Conservation (phyloP, 2,113 vertebrate genomes). For the Channa argus region DNA sequence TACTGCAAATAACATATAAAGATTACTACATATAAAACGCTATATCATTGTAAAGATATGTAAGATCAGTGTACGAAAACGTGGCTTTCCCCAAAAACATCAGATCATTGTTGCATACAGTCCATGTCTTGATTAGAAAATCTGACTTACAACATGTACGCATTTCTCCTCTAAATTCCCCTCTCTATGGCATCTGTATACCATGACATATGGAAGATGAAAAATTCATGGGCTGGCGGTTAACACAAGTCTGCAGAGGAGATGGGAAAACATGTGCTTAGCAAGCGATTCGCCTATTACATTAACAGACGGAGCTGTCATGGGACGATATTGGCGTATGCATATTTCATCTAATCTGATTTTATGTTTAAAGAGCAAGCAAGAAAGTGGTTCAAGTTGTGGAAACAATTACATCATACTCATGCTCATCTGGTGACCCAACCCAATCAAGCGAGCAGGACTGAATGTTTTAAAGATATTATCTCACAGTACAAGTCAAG, state of each 20-base stretch:
- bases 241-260: conserved; percentile 76
- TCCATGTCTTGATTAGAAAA: conserved; percentile 58
- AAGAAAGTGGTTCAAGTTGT: conserved; percentile 75
- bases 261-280: conserved; percentile 73
- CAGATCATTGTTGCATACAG: conserved; percentile 30
- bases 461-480: conserved; percentile 55
- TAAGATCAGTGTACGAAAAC: background rate
- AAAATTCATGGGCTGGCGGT: conserved; percentile 76
- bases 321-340: conserved; percentile 63
- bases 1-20: background rate
- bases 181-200: conserved; percentile 59
- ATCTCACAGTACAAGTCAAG: conserved; percentile 30
- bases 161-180: conserved; percentile 67
- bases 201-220: conserved; percentile 76
- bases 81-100: background rate
- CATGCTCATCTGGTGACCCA: conserved; percentile 57
- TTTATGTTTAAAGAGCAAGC: conserved; percentile 71
- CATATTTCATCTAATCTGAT: conserved; percentile 78
- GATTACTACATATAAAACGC: too few relatives aligned
- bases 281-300: conserved; percentile 75
- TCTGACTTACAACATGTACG: conserved; percentile 47
- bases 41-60: background rate
- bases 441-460: conserved; percentile 55
- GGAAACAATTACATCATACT: conserved; percentile 79
- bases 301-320: conserved; percentile 68